Base-by-base conservation (phyloP, 2,888 invertebrate species). In the Thymelicus lineola region DNA sequence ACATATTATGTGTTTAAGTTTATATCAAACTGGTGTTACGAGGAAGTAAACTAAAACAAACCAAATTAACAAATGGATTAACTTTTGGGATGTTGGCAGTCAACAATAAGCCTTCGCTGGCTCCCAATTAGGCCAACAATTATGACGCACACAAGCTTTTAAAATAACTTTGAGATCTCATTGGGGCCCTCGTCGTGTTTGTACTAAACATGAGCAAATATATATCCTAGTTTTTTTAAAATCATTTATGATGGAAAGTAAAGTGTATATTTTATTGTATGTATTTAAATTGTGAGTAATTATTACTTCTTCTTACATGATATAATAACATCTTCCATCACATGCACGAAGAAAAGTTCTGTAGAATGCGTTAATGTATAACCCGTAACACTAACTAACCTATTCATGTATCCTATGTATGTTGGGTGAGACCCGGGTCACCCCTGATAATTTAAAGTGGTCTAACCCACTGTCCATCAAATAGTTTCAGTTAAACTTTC, bases 181-280 rank as follows among this genome's bases (percentile, higher is more conserved):
- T 66, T 38, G 45, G 66, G 15, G 46, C 63, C 10, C 63, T 71
- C 76, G 77, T 73, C 75, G 76, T 83, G 80, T 78, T 73, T 76
- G 80, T n/a, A 17, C 38, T 17, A 35, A 57, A 36, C 57, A 36
- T 57, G 35, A 36, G 20, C 7, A 55, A 6, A 6, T 38, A 38
- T 28, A 28, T 28, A 28, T 28, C 28, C 28, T 28, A 2, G 1
- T 28, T 28, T 28, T 28, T 28, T 28, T n/a, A n/a, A n/a, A n/a
- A n/a, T n/a, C n/a, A n/a, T n/a, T n/a, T n/a, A n/a, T n/a, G n/a
- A n/a, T n/a, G n/a, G n/a, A n/a, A 28, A 28, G 4, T 3, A 28
- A 28, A 28, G 28, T 3, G 1, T 28, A 28, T n/a, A 3, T 28
- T 28, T 28, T 3, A 28, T 28, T 28, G 3, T 28, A 28, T 28